Conservation (phyloP, 1,140 invertebrate genomes). For the Argopecten irradians region DNA sequence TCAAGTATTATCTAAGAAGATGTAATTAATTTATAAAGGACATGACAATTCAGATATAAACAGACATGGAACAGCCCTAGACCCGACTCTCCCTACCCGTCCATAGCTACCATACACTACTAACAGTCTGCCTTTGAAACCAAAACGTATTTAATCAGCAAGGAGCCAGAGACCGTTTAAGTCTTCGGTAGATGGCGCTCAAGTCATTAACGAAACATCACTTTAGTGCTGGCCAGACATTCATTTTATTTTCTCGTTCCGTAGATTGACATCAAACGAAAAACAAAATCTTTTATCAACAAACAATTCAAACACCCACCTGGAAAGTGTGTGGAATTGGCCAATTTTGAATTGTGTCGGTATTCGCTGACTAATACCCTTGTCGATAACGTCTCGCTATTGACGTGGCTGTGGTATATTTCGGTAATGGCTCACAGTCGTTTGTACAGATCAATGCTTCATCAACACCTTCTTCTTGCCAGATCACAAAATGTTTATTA, state of each 20-base stretch:
- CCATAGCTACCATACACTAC: neutral
- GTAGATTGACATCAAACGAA: neutral
- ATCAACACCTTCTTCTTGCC: constrained; percentile 15
- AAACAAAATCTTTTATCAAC: constrained; percentile 4
- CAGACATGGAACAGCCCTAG: neutral
- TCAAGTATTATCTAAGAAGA: neutral
- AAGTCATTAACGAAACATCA: neutral
- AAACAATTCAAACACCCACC: constrained; percentile 16
- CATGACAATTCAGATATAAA: neutral
- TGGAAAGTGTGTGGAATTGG: neutral
- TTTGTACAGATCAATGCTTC: neutral
- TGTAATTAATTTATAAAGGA: neutral
- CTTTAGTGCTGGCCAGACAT: neutral
- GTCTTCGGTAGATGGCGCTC: neutral
- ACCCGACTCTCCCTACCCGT: neutral
- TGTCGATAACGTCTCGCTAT: neutral
- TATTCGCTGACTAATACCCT: neutral
- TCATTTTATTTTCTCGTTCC: neutral
- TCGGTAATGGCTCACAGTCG: neutral
- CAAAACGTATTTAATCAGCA: neutral
- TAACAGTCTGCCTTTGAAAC: neutral
- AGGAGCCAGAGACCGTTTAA: neutral
- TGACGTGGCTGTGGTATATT: neutral
- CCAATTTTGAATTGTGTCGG: constrained; percentile 1
- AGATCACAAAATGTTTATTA: constrained; percentile 11